A percentile compares a stretch with the other conserved stretches of the same genome.
phyloP scores from a whole-genome alignment of 2,113 vertebrate genomes.

The Varanus salvator region DNA sequence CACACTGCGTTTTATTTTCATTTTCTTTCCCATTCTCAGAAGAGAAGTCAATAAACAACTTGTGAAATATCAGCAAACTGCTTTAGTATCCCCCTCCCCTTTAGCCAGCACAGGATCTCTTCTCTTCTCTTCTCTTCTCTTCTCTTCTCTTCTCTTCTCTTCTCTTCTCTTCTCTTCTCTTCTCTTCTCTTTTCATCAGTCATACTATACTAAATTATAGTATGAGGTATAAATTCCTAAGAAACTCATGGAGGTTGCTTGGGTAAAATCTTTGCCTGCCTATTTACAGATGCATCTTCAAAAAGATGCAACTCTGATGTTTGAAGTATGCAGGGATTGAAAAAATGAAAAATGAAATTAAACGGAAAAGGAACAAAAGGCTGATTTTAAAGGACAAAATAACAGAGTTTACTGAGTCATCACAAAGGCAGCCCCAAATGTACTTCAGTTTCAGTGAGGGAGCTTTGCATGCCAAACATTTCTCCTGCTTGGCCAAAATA shows the following conservation, averaged over 20 bases:
- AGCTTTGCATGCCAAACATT: background rate
- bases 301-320: slow-evolving; percentile 11
- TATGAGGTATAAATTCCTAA: slow-evolving; percentile 8
- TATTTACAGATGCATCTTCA: slow-evolving; percentile 5
- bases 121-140: background rate
- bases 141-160: no score
- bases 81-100: slow-evolving; percentile 32
- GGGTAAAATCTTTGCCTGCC: background rate
- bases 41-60: slow-evolving; percentile 53
- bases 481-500: background rate
- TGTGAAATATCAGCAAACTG: slow-evolving; percentile 41
- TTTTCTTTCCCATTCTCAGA: slow-evolving; percentile 48
- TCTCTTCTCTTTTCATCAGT: no score
- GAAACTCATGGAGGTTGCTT: slow-evolving; percentile 29
- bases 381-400: background rate
- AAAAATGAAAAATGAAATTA: background rate
- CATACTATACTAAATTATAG: slow-evolving; percentile 37
- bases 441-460: background rate
- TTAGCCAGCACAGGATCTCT: slow-evolving; percentile 33
- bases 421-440: background rate
- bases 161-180: no score
- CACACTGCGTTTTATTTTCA: slow-evolving; percentile 34
- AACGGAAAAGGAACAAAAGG: background rate
- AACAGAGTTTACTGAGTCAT: background rate
- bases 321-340: background rate